Conservation (phyloP, 2,113 vertebrate species). For the Ondatra zibethicus region DNA sequence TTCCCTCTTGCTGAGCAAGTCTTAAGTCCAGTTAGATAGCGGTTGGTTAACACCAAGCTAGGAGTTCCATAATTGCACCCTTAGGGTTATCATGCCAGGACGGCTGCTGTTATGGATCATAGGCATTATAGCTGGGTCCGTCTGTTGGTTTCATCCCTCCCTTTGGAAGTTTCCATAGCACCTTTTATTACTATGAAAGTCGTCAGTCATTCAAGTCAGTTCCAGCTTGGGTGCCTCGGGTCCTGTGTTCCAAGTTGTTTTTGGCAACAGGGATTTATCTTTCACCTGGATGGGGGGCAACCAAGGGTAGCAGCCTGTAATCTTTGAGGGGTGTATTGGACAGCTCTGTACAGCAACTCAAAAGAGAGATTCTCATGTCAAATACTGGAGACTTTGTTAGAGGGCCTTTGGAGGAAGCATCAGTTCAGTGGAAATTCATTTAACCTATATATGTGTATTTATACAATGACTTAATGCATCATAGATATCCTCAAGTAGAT, state of each 20-base stretch:
- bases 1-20: not conserved
- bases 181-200: not conserved
- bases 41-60: not conserved
- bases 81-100: not conserved
- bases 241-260: not conserved
- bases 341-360: not conserved
- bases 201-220: not conserved
- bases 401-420: not conserved
- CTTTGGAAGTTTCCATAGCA: not conserved
- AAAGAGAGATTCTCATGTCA: not conserved
- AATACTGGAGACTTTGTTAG: not conserved
- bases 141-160: not conserved
- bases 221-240: not conserved
- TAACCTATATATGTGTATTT: not conserved
- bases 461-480: not conserved
- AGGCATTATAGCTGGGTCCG: not conserved
- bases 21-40: not conserved
- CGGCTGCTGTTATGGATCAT: not conserved
- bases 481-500: not conserved
- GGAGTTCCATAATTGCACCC: not conserved
- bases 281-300: not conserved
- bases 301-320: not conserved
- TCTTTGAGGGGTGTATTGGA: not conserved
- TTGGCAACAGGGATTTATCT: too few relatives aligned
- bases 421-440: not conserved